Percentiles rank a stretch among this genome's conserved stretches.
Evolutionary conservation across 2,113 vertebrate species (phyloP).

Genomic region (Elachura formosa): DNA sequence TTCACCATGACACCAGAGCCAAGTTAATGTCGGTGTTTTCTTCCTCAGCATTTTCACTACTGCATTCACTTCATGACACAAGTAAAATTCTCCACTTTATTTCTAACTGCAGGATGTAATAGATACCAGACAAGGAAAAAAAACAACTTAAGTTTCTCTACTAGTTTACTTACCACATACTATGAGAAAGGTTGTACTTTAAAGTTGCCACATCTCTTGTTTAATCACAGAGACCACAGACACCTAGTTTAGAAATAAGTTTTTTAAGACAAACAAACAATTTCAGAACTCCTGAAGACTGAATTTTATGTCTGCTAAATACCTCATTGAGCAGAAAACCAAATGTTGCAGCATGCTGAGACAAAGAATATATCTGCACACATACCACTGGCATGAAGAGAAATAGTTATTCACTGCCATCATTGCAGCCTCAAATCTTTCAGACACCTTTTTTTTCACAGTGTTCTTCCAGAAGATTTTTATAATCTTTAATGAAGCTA

Average conservation of each 20-base stretch:
- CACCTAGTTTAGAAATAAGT: neutral
- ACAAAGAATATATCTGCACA: neutral
- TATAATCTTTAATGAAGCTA: neutral
- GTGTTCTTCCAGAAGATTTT: neutral
- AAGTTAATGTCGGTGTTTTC: neutral
- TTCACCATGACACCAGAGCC: neutral
- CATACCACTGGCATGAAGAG: neutral
- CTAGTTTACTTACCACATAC: neutral
- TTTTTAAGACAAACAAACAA: neutral
- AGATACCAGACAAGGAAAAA: neutral
- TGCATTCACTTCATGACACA: neutral
- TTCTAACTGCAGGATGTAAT: neutral
- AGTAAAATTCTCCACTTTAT: neutral
- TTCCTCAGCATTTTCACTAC: neutral
- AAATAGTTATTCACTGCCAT: neutral
- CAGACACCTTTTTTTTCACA: neutral
- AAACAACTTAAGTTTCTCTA: neutral
- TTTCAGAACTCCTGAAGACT: neutral
- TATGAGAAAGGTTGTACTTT: neutral
- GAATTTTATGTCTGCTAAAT: neutral
- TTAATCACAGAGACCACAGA: neutral
- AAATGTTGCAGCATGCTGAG: neutral
- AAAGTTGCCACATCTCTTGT: neutral
- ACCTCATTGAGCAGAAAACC: neutral
- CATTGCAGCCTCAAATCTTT: neutral